Base-by-base conservation (phyloP, 2,113 vertebrate species). In the Sisor rabdophorus region DNA sequence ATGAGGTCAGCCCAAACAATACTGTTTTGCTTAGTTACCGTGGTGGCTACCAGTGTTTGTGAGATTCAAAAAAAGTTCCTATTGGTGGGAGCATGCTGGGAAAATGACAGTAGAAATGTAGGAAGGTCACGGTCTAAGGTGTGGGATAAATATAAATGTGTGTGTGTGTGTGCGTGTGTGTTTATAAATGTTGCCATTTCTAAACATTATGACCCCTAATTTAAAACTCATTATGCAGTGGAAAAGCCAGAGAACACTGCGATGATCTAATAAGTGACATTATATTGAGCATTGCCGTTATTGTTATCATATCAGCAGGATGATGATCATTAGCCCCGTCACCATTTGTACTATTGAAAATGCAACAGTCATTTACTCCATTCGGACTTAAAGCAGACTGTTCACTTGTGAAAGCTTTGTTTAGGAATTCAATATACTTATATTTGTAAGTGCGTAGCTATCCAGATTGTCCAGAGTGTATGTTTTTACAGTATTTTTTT, bases 1-100 rank as follows among this genome's bases (percentile, higher is more conserved):
- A 88, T 90, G 90, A 90, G 89, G 88, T 90, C 87, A 89, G 84
- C 73, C 79, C 84, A 55, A 89, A 85, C 86, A 80, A 84, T 75
- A 83, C 87, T 88, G 86, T 22, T 89, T 88, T 89, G 83, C 83
- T 86, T 84, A 87, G 88, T 87, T 87, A 89, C 89, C 85, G 67
- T 81, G 50, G 78, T 78, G 79, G 83, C 77, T 77, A 79, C 68
- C 83, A 55, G 64, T 4, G 56, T 65, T 75, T 80, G 55, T 65
- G 86, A 82, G 81, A 85, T 88, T 86, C 36, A 84, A 65, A 82
- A 36, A 44, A 44, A 44, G 86, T 89, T 82, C 84, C 19, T 28
- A 59, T 19, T 11, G 17, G 20, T 69, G 48, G 67, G 56, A 77
- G 68, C 56, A 71, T 48, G 59, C 59, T 75, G 48, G 59, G 73